Evolutionary conservation across 2,888 invertebrate species (phyloP).

Genomic region (Drosophila melanosoma): DNA sequence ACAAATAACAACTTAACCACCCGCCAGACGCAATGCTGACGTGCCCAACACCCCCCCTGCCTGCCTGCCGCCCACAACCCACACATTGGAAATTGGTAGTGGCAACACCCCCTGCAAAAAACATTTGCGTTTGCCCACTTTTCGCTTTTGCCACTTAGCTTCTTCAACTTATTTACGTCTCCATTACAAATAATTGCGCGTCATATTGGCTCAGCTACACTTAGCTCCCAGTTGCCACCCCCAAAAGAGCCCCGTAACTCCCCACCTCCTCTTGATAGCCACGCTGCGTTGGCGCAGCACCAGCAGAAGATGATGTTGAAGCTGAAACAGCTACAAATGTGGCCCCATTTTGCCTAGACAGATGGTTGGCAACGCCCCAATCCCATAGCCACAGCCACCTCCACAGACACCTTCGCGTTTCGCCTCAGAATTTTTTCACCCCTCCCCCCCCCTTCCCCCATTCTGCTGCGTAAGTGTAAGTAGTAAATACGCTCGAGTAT

Average conservation of each 20-base stretch:
- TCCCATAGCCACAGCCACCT: background rate
- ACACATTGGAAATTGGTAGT: background rate
- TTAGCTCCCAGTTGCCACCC: constrained; percentile 43
- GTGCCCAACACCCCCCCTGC: constrained; percentile 6
- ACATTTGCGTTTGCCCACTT: constrained; percentile 57
- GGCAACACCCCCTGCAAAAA: constrained; percentile 7
- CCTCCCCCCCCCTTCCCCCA: background rate
- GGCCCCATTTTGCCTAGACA: constrained; percentile 64
- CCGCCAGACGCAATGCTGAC: constrained; percentile 39
- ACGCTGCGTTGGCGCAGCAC: constrained; percentile 11
- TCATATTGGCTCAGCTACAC: constrained; percentile 82
- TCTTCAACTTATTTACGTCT: constrained; percentile 82
- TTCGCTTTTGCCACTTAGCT: constrained; percentile 78
- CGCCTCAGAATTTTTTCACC: background rate
- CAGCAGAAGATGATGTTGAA: background rate
- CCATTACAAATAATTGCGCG: constrained; percentile 84
- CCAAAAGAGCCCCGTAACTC: background rate
- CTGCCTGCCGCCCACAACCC: constrained; percentile 2
- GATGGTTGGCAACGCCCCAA: constrained; percentile 45
- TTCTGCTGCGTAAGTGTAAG: constrained; percentile 55
- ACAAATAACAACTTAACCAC: constrained; percentile 76
- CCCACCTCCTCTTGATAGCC: constrained; percentile 2
- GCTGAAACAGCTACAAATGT: constrained; percentile 43
- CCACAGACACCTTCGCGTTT: background rate
- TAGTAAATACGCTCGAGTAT: constrained; percentile 84